These are phyloP conservation scores for Gymnoscelis rufifasciata DNA, from an alignment of 2,888 invertebrate genomes.

Conservation along the genomic window DNA sequence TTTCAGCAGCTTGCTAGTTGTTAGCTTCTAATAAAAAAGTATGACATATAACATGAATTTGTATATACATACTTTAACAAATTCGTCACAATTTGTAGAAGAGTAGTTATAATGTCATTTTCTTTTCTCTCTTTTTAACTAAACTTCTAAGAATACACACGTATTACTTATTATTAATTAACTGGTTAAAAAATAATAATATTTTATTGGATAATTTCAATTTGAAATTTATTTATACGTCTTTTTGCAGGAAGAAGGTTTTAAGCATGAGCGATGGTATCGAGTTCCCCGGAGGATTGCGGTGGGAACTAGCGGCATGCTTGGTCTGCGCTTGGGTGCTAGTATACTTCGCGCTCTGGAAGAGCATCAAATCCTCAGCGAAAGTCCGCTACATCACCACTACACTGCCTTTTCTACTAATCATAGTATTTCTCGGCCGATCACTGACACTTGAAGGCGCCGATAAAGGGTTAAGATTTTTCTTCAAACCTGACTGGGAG, in stretches of 20 bases:
- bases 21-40: no score
- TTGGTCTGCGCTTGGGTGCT: conserved; percentile 95
- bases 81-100: no score
- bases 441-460: conserved; percentile 95
- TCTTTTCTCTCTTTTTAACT: no score
- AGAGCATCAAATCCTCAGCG: conserved; percentile 96
- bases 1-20: no score
- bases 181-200: no score
- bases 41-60: no score
- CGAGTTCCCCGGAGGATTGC: conserved; percentile 87
- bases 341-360: conserved; percentile 97
- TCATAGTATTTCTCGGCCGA: conserved; percentile 90
- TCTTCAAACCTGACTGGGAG: conserved; percentile 92
- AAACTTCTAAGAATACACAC: no score
- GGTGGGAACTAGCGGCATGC: conserved; percentile 94
- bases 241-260: conserved; percentile 87
- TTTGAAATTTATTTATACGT: no score
- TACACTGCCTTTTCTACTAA: conserved; percentile 92
- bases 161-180: no score
- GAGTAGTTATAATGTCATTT: no score
- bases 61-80: no score
- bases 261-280: conserved; percentile 91
- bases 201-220: no score
- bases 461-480: conserved; percentile 89
- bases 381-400: conserved; percentile 95